Conservation (phyloP, 2,113 vertebrate genomes). For the Pteropus alecto region DNA sequence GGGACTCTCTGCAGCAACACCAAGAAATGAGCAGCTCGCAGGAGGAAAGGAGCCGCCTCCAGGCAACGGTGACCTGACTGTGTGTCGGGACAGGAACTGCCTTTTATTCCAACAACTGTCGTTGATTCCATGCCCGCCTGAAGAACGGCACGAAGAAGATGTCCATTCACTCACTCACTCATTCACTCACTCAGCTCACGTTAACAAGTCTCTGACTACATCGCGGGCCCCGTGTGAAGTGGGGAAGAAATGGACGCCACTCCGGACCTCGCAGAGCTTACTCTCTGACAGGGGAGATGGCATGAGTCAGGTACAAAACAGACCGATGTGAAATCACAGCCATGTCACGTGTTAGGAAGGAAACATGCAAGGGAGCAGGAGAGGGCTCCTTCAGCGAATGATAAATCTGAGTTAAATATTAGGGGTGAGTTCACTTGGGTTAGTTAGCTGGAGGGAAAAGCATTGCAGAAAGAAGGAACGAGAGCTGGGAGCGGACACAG, state of each 20-base stretch:
- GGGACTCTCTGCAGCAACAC: neutral
- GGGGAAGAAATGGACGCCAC: neutral
- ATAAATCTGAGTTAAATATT: neutral
- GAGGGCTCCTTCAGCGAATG: neutral
- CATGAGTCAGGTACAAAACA: neutral
- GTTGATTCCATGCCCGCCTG: neutral
- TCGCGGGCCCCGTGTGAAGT: neutral
- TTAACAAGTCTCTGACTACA: rapidly evolving
- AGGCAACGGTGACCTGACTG: neutral
- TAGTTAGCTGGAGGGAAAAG: neutral
- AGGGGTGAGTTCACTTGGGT: neutral
- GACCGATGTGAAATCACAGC: neutral
- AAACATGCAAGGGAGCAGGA: neutral
- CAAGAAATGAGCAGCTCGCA: neutral
- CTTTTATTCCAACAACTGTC: neutral
- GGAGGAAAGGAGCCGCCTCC: neutral
- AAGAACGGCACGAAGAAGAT: neutral
- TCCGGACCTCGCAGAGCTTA: neutral
- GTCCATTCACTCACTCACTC: neutral
- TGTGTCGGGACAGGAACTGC: no score
- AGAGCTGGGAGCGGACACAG: neutral
- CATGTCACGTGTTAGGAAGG: rapidly evolving
- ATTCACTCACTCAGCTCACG: neutral
- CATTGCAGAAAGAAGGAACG: neutral
- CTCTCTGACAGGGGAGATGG: no score